Base-by-base conservation (phyloP, 2,797 vertebrate species). In the Austrolebias charrua region DNA sequence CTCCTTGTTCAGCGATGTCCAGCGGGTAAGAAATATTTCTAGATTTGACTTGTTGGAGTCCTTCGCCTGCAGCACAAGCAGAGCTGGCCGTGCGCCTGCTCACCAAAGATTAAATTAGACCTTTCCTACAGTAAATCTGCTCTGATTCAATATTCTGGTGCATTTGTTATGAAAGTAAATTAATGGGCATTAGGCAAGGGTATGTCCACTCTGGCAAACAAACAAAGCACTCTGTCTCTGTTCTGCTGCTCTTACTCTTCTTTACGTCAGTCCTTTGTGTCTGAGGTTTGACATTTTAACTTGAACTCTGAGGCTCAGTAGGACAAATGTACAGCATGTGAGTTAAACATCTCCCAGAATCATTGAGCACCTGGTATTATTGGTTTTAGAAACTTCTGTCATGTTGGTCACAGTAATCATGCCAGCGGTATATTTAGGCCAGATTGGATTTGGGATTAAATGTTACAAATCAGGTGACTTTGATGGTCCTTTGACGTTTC, bases 81-180 rank as follows among this genome's bases (percentile, higher is more conserved):
- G 66, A 84, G 66, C 68, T 71, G 71, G 73, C 69, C 33, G 58
- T 66, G 46, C 2, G 56, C 60, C 77, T 52, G 64, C 72, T 76
- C 63, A 18, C 63, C 38, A 52, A 79, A 85, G 79, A 92, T 91
- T 87, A 83, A 80, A 81, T 85, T 73, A 84, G 88, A 88, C 66
- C 50, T 83, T 76, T 81, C 65, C 73, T 53, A 63, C 50, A 49
- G 55, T 69, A 71, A 86, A 86, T 84, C 85, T 60, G 31, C 77
- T 78, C 63, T 80, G 82, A 81, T 88, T 84, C 83, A 87, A 89
- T 85, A 82, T 86, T 73, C 81, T 74, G 76, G 63, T 78, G 88
- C 79, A 86, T 89, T 90, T 88, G 79, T 71, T 83, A 75, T 84
- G 73, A 85, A 86, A 75, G 76, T 80, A 73, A 85, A 83, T 88